These are phyloP conservation scores for Saimiri boliviensis DNA, from an alignment of 2,113 vertebrate species.

Conservation along the genomic window DNA sequence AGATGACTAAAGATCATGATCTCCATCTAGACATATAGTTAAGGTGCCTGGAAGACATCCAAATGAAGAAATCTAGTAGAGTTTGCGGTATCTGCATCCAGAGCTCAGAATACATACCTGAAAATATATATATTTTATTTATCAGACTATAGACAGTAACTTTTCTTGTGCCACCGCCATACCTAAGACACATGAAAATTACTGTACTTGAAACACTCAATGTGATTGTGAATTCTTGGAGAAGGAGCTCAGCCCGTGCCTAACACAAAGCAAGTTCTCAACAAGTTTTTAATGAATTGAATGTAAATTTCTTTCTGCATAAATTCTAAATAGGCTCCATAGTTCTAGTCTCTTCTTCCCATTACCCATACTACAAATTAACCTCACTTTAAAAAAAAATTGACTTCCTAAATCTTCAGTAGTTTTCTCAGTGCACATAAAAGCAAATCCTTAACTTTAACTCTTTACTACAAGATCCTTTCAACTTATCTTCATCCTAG, in stretches of 20 bases:
- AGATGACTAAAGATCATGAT: neutral
- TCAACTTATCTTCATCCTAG: neutral
- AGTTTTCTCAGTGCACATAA: neutral
- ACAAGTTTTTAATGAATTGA: neutral
- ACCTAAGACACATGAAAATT: neutral
- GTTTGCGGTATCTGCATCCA: neutral
- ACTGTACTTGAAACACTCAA: neutral
- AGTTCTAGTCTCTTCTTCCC: neutral
- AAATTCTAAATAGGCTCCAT: neutral
- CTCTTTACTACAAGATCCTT: neutral
- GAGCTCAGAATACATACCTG: neutral
- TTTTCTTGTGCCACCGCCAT: neutral
- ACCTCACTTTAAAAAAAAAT: neutral
- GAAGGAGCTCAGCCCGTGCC: neutral
- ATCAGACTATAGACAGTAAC: neutral
- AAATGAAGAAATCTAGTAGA: neutral
- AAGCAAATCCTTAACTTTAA: neutral
- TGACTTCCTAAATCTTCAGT: neutral
- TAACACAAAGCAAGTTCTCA: neutral
- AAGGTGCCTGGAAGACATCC: neutral
- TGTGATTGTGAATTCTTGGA: neutral
- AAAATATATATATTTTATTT: neutral
- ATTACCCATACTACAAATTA: neutral
- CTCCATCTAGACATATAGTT: neutral
- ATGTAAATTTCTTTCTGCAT: neutral